Base-by-base conservation (phyloP, 2,797 vertebrate genomes). In the Melanotaenia maccullochi region DNA sequence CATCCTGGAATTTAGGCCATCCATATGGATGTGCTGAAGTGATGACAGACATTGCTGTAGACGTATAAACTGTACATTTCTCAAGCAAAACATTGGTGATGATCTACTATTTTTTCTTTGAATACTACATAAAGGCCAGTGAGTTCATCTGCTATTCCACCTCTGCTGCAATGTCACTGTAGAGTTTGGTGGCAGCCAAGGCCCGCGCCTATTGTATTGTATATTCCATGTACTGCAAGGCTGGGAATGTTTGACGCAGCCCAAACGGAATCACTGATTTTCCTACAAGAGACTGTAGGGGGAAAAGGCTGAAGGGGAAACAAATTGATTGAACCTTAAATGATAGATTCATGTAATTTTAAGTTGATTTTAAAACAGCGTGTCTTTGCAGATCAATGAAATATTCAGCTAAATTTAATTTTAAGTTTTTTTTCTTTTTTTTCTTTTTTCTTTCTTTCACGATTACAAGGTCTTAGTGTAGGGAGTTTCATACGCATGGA, bases 11-110 rank as follows among this genome's bases (percentile, higher is more conserved):
- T 85, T 78, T 84, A 87, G 79, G 85, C 78, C 82, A 78, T 82
- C 81, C 86, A 83, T 90, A 88, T 83, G 87, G 83, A 87, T 83
- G 72, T 60, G 81, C 68, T 24, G 78, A 40, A 62, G 77, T 85
- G 82, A 88, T 79, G 66, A 83, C 86, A 87, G 73, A 64, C 79
- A 58, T 68, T 51, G 63, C 82, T 67, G 58, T 32, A 13, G 60
- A 81, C 63, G 60, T 67, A 60, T 51, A 81, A 63, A 61, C 56
- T 47, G 64, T 62, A 60, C 67, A 75, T 75, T 84, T 81, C 79
- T 86, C 67, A 51, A 86, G 83, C 73, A 44, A 76, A 85, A 83
- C 76, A 85, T 82, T 81, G 72, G 74, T 11, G 64, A 1, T 42
- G 2, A 58, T 61, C 44, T 18, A 42, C 1, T 57, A 25, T 68